A percentile compares a stretch with the other conserved stretches of the same genome.
phyloP scores from a whole-genome alignment of 2,888 invertebrate species.

The Perithous albicinctus region DNA sequence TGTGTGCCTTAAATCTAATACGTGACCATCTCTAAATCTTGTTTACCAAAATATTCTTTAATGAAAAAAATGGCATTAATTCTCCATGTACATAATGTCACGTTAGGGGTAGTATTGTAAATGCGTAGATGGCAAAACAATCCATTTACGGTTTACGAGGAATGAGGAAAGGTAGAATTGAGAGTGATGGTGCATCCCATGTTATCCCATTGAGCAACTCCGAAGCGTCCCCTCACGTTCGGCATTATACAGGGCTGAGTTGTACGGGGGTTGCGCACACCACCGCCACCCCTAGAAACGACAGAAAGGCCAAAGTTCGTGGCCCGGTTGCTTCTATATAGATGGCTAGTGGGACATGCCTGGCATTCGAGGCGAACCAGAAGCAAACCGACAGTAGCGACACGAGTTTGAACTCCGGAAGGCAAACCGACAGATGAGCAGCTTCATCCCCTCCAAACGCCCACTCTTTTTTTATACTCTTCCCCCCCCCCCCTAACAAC shows the following conservation, averaged over 20 bases:
- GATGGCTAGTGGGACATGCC: conserved; percentile 12
- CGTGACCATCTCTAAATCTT: not conserved
- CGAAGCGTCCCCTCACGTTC: conserved; percentile 35
- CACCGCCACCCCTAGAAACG: conserved; percentile 61
- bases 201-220: conserved; percentile 57
- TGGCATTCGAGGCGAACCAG: conserved; percentile 15
- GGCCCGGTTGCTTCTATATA: conserved; percentile 68
- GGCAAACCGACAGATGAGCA: conserved; percentile 31
- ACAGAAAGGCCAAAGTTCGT: conserved; percentile 76
- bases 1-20: too few species aligned
- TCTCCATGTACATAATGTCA: conserved; percentile 17
- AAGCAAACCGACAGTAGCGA: conserved; percentile 33
- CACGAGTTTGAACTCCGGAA: conserved; percentile 60
- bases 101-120: conserved; percentile 12
- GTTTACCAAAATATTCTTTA: not conserved
- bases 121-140: conserved; percentile 20
- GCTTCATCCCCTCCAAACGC: not conserved
- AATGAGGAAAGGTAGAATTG: not conserved
- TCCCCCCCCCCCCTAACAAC: not conserved
- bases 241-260: conserved; percentile 29
- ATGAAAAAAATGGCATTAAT: not conserved
- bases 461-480: not conserved
- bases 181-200: conserved; percentile 30
- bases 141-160: not conserved
- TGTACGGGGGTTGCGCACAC: conserved; percentile 30